A percentile compares a stretch with the other conserved stretches of the same genome.
These are phyloP conservation scores for Halocynthia aurantium DNA, from an alignment of 23 tunicate species.

Conservation along the genomic window DNA sequence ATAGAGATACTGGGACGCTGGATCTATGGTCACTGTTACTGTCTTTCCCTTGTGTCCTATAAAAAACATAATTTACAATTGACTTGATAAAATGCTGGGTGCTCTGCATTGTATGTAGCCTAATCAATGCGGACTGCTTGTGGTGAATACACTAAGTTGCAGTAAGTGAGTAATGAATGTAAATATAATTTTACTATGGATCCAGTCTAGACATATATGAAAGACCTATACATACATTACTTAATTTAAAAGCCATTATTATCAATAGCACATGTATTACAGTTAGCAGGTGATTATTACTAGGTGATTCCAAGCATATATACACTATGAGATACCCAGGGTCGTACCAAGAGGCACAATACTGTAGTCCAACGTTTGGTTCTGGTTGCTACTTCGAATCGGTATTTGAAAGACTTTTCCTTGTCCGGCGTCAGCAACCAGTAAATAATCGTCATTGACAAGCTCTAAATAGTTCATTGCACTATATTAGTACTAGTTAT, in stretches of 20 bases:
- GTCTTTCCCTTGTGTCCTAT: slow-evolving; percentile 9
- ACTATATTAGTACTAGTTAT: background rate
- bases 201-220: too few relatives aligned
- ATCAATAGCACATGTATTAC: too few relatives aligned
- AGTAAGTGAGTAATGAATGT: too few relatives aligned
- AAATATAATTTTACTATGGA: too few relatives aligned
- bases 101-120: too few relatives aligned
- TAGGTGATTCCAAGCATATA: background rate
- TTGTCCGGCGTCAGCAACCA: slow-evolving; percentile 65
- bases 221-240: too few relatives aligned
- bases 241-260: too few relatives aligned
- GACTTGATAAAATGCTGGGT: background rate
- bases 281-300: background rate
- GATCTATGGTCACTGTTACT: slow-evolving; percentile 29
- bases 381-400: slow-evolving; percentile 5
- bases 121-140: too few relatives aligned
- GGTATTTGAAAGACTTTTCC: slow-evolving; percentile 66
- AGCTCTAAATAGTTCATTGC: slow-evolving; percentile 7
- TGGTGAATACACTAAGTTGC: too few relatives aligned
- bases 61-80: background rate
- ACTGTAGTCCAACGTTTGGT: slow-evolving; percentile 11
- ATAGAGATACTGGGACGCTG: slow-evolving; percentile 3
- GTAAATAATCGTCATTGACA: slow-evolving; percentile 29
- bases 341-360: slow-evolving; percentile 21
- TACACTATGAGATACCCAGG: background rate